These are phyloP conservation scores for Hylaea fasciaria DNA, from an alignment of 2,888 invertebrate genomes.

Conservation along the genomic window DNA sequence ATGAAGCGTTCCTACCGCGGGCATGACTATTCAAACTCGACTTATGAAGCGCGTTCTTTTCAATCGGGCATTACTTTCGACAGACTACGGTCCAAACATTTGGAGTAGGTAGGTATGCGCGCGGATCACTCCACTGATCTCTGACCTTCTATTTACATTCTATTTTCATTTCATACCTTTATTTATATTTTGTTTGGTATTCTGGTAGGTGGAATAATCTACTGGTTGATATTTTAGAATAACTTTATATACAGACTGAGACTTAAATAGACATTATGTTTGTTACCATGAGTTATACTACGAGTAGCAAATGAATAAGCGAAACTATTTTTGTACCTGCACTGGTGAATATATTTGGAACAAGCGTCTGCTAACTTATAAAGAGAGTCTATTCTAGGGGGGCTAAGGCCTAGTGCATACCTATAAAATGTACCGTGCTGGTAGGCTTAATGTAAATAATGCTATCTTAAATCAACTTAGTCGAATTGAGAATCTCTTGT, in stretches of 20 bases:
- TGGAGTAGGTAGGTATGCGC: slow-evolving; percentile 2
- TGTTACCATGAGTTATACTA: no score
- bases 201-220: slow-evolving; percentile 3
- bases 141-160: slow-evolving; percentile 22
- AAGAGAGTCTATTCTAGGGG: no score
- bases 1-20: not conserved
- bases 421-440: no score
- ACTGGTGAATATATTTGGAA: no score
- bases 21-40: slow-evolving; percentile 4
- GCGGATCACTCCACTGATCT: slow-evolving; percentile 22
- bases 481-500: no score
- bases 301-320: no score
- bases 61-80: slow-evolving; percentile 9
- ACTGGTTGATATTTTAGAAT: slow-evolving; percentile 8
- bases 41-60: slow-evolving; percentile 7
- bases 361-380: no score
- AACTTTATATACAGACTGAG: not conserved
- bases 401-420: no score
- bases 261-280: not conserved
- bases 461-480: no score
- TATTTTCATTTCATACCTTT: slow-evolving; percentile 8
- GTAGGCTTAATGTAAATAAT: no score
- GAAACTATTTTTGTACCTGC: no score
- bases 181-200: slow-evolving; percentile 16
- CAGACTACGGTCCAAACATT: slow-evolving; percentile 27